These are phyloP conservation scores for Alosa sapidissima DNA, from an alignment of 2,797 vertebrate genomes.

Conservation along the genomic window DNA sequence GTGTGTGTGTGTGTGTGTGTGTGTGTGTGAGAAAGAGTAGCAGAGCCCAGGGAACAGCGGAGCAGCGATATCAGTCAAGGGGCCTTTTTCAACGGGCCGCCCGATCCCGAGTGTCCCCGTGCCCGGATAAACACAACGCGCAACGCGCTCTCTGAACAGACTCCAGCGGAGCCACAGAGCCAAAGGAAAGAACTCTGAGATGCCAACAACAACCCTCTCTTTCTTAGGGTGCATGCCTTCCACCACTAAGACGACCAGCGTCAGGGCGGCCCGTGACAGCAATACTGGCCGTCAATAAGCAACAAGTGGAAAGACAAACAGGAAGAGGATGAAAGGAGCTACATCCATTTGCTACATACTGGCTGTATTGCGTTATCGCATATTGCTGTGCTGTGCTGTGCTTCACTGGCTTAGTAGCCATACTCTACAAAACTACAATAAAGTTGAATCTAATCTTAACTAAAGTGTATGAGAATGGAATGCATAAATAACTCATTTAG, in stretches of 20 bases:
- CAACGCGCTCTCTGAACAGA: neutral
- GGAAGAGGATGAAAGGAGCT: neutral
- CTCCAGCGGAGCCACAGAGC: neutral
- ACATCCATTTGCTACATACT: neutral
- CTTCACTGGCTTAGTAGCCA: neutral
- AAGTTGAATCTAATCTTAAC: neutral
- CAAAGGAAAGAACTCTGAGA: neutral
- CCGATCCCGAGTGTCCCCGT: neutral
- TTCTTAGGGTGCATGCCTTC: neutral
- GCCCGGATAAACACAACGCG: neutral
- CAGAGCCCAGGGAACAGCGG: neutral
- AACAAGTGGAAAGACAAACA: neutral
- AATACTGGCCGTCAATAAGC: neutral
- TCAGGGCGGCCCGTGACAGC: neutral
- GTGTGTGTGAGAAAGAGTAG: neutral
- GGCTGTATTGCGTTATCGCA: neutral
- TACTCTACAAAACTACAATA: neutral
- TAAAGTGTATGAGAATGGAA: neutral
- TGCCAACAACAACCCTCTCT: neutral
- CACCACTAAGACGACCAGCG: neutral
- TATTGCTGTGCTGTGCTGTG: neutral
- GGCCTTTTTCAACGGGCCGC: conserved; percentile 6
- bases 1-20: neutral
- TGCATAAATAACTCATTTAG: neutral
- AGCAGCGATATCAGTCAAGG: conserved; percentile 23